Percentiles rank a stretch among this genome's conserved stretches.
phyloP scores from a whole-genome alignment of 2,797 vertebrate genomes.

The Loris lydekkerianus region DNA sequence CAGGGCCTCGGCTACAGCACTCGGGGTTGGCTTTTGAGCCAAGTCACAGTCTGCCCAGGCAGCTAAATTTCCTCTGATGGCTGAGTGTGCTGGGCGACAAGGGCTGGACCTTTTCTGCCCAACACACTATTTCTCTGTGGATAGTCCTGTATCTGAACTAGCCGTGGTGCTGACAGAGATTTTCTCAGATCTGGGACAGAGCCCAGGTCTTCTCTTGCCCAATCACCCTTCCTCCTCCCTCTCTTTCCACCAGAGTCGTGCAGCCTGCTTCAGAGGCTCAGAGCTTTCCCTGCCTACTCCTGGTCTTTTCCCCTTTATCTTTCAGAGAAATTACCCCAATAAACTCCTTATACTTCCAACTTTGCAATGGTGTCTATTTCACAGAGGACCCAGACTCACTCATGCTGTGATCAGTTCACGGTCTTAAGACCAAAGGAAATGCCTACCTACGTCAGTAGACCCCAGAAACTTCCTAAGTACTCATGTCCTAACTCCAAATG shows the following conservation, averaged over 20 bases:
- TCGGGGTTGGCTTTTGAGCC: not conserved
- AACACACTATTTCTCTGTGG: not conserved
- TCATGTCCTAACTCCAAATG: not conserved
- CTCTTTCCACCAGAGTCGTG: not conserved
- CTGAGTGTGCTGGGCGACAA: not conserved
- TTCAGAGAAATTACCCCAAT: not conserved
- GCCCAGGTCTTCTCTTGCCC: not conserved
- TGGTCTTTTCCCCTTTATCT: not conserved
- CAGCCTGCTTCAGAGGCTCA: not conserved
- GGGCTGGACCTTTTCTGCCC: not conserved
- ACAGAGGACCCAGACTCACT: not conserved
- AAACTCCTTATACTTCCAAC: not conserved
- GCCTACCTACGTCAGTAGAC: not conserved
- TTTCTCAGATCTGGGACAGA: fast-evolving
- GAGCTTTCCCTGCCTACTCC: not conserved
- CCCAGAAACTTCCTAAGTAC: not conserved
- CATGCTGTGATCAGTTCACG: not conserved
- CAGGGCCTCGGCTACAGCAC: too few species aligned
- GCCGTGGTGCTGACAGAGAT: too few species aligned
- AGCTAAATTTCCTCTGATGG: not conserved
- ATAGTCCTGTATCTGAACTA: fast-evolving
- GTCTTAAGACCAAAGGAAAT: not conserved
- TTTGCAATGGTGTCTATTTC: not conserved
- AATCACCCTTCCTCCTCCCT: not conserved
- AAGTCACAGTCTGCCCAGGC: not conserved